Evolutionary conservation across 1,140 invertebrate species (phyloP), one percentile per base, ranked within the genome.

Genomic region (Megathymus violae): DNA sequence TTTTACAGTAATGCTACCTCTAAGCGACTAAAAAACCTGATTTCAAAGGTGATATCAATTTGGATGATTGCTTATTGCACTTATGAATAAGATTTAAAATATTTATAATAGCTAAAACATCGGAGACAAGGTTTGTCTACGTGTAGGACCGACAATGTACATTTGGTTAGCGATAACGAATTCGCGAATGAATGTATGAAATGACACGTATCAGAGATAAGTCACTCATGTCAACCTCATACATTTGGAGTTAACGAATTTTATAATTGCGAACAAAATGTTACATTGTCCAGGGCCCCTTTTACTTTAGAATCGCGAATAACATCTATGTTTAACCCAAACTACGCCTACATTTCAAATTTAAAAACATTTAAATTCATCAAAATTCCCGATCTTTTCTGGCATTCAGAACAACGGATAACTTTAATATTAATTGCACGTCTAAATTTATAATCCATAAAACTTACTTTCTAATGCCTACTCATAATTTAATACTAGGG

Each of bases 61-160:
- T 78, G 63, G 62, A 78, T 71, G 31, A 71, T 74, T 65, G 68
- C 72, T 74, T 82, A 85, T 85, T 85, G 82, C 82, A 85, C 80
- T 77, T 67, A 64, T 38, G 31, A 64, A 58, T 56, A 56, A 56
- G 43, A 9, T 56, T 43, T 56, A 56, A 44, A 25, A 31, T 56
- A 56, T 34, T n/a, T n/a, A n/a, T 51, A 40, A 56, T 56, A 22
- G 52, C 40, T 56, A n/a, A n/a, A n/a, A n/a, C n/a, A n/a, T n/a
- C n/a, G n/a, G n/a, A n/a, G n/a, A n/a, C n/a, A n/a, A n/a, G n/a
- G n/a, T n/a, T n/a, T n/a, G n/a, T n/a, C n/a, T n/a, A n/a, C n/a
- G n/a, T n/a, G n/a, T n/a, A n/a, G n/a, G n/a, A n/a, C n/a, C n/a
- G n/a, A n/a, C n/a, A n/a, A n/a, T n/a, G n/a, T n/a, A n/a, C n/a